These are phyloP conservation scores for Lumbricus terrestris DNA, from an alignment of 2,888 invertebrate species.

Conservation along the genomic window DNA sequence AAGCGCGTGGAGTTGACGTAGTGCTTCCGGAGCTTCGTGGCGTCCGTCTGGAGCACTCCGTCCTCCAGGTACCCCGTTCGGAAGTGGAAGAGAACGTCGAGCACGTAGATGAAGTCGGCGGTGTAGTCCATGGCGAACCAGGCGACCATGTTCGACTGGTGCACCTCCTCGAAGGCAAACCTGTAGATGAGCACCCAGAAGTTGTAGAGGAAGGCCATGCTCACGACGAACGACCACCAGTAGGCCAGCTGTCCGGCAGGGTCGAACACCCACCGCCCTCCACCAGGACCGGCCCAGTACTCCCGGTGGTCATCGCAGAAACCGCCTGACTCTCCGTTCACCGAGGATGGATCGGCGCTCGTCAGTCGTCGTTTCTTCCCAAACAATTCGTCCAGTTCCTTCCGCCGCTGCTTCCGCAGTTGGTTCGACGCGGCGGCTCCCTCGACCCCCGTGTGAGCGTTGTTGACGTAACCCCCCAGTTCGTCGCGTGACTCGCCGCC, in stretches of 20 bases:
- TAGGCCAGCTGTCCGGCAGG: conserved; percentile 82
- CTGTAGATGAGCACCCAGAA: conserved; percentile 46
- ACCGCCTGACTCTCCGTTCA: background rate
- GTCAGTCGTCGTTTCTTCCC: conserved; percentile 46
- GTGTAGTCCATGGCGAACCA: conserved; percentile 98
- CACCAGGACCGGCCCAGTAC: conserved; percentile 35
- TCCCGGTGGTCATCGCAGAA: background rate
- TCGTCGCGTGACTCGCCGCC: conserved; percentile 44
- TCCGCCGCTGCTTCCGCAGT: conserved; percentile 54
- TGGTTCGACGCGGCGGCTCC: conserved; percentile 59
- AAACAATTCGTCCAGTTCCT: conserved; percentile 59
- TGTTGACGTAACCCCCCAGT: conserved; percentile 65
- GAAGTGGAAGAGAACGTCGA: conserved; percentile 95
- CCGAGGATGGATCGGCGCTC: background rate
- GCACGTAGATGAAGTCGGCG: conserved; percentile 90
- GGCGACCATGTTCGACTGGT: conserved; percentile 71
- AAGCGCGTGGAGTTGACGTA: conserved; percentile 97
- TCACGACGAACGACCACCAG: conserved; percentile 59
- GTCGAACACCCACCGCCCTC: conserved; percentile 90
- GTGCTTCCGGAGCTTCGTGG: conserved; percentile 86
- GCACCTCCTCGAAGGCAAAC: conserved; percentile 79
- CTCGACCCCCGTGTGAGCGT: conserved; percentile 63
- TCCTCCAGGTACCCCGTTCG: conserved; percentile 82
- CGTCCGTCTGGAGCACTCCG: conserved; percentile 94
- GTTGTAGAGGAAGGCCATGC: conserved; percentile 58